phyloP scores from a whole-genome alignment of 2,797 vertebrate species.

The Rhabdophis nuchalis region DNA sequence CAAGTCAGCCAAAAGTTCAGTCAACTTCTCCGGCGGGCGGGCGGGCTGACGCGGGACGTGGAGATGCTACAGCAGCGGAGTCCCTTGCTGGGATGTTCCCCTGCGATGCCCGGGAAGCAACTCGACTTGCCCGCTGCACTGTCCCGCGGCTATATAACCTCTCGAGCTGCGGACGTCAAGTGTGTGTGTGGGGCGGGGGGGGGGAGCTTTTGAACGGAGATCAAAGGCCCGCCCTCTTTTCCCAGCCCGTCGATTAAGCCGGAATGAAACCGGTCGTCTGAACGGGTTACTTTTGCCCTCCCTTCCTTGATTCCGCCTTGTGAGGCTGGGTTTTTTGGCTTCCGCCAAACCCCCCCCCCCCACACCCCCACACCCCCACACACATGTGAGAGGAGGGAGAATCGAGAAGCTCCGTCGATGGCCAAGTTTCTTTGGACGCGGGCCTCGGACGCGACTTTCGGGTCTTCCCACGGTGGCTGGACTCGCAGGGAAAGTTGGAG shows the following conservation, averaged over 20 bases:
- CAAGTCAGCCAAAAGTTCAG: not conserved
- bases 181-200: accelerated
- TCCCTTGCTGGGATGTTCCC: too few relatives aligned
- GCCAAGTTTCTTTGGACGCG: not conserved
- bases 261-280: not conserved
- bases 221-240: conserved; percentile 3
- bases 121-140: accelerated
- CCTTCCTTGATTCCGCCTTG: not conserved
- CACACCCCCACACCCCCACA: too few relatives aligned
- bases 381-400: too few relatives aligned
- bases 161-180: not conserved
- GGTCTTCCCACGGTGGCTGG: not conserved
- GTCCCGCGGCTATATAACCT: conserved; percentile 12
- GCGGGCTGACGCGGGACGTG: not conserved
- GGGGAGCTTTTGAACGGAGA: not conserved
- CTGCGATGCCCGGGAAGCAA: not conserved
- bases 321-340: not conserved
- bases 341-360: too few relatives aligned
- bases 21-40: not conserved
- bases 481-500: not conserved
- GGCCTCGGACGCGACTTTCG: not conserved
- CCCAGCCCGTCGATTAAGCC: not conserved
- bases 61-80: not conserved
- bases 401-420: not conserved
- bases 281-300: not conserved